Evolutionary conservation across 2,888 invertebrate species (phyloP), one percentile per base, ranked within the genome.

Genomic region (Callyntrura guangdongensis): DNA sequence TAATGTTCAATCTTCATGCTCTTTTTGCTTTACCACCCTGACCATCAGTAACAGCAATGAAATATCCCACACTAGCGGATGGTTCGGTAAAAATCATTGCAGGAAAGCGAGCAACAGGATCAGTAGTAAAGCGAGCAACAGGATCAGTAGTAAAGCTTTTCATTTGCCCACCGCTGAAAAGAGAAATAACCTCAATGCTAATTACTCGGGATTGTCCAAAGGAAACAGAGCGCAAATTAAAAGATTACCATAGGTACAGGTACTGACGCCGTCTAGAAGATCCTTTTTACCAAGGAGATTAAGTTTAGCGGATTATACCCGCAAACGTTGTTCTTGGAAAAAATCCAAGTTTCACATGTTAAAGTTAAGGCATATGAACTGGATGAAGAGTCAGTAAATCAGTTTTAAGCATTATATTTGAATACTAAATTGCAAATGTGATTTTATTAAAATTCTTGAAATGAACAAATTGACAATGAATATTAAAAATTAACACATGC

Each of bases 261-360:
- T 11, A 9, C 45, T 2, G 27, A 45, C 27, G 36, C n/a, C 9
- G 8, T 11, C 49, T 20, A 22, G 74, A 49, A 27, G 9, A 56
- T 27, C 56, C 25, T 2, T 56, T 59, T 27, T 79, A 56, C 1
- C 49, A 22, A 79, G 14, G 53, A 27, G 25, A 0, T 27, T 49
- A 11, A 77, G 5, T 27, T 53, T 27, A 11, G 11, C n/a, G 11
- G 36, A 17, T 1, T n/a, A n/a, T 25, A 64, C 25, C 25, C 56
- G 12, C 12, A 67, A n/a, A n/a, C n/a, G n/a, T n/a, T n/a, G n/a
- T n/a, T n/a, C 93, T 36, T 86, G 93, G 0, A 81, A 90, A 84
- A 91, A 93, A 5, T 91, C 92, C 56, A 86, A 83, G 59, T 89
- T 91, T 86, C 93, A 93, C 64, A 91, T 93, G 22, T 61, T 92